phyloP scores from a whole-genome alignment of 2,888 invertebrate species.

The Acleris holmiana region DNA sequence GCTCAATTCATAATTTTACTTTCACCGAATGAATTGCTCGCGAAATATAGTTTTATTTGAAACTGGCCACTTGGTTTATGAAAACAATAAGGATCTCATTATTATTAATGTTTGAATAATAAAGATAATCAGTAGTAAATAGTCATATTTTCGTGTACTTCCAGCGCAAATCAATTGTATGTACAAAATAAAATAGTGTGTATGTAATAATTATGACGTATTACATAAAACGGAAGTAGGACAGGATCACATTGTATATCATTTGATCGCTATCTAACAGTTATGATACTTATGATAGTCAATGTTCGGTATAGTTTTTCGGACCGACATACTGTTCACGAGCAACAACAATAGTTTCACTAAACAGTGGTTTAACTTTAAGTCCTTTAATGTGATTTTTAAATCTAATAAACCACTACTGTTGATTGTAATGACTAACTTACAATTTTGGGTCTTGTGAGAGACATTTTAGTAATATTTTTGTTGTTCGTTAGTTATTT shows the following conservation, averaged over 20 bases:
- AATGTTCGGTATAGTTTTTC: background rate
- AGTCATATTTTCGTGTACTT: constrained; percentile 29
- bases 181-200: constrained; percentile 13
- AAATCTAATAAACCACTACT: constrained; percentile 21
- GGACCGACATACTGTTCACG: constrained; percentile 2
- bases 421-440: constrained; percentile 1
- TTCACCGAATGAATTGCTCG: background rate
- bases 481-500: constrained; percentile 40
- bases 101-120: constrained; percentile 36
- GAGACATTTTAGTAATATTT: constrained; percentile 26
- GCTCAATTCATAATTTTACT: too few species aligned
- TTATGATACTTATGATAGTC: background rate
- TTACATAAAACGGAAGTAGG: constrained; percentile 10
- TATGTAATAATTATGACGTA: constrained; percentile 12
- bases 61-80: constrained; percentile 34
- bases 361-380: background rate
- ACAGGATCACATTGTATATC: constrained; percentile 27
- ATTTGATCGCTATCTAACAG: constrained; percentile 10
- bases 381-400: constrained; percentile 3
- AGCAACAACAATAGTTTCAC: background rate
- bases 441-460: constrained; percentile 1
- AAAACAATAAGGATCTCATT: constrained; percentile 38
- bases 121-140: constrained; percentile 28
- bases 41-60: constrained; percentile 3
- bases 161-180: constrained; percentile 22